Conservation (phyloP, 2,113 vertebrate genomes). For the Phalacrocorax carbo region DNA sequence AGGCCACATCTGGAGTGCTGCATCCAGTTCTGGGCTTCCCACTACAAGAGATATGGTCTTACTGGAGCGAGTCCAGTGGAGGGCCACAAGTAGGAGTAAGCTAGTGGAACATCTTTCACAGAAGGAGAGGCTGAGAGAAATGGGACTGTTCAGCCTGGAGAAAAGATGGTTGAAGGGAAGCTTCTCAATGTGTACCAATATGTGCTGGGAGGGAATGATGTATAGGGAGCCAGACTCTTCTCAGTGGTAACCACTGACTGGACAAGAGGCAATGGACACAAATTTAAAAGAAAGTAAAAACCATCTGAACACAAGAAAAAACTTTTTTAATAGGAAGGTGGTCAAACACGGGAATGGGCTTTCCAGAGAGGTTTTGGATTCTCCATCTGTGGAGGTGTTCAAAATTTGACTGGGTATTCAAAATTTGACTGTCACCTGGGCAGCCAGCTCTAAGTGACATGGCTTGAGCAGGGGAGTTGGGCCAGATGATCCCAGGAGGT, state of each 20-base stretch:
- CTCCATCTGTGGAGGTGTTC: not conserved
- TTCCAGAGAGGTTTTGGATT: not conserved
- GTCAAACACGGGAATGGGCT: not conserved
- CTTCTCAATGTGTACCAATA: not conserved
- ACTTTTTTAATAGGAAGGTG: not conserved
- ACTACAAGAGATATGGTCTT: not conserved
- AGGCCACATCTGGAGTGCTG: not conserved
- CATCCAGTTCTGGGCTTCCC: not conserved
- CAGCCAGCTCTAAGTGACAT: not conserved
- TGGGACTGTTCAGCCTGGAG: not conserved
- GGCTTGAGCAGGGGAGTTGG: not conserved
- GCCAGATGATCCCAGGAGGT: not conserved
- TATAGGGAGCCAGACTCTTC: not conserved
- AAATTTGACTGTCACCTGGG: not conserved
- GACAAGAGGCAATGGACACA: not conserved
- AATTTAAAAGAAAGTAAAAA: not conserved
- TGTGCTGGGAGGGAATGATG: not conserved
- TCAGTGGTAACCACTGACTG: not conserved
- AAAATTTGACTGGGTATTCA: not conserved
- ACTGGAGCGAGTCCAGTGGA: not conserved
- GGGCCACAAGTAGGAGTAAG: not conserved
- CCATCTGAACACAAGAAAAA: not conserved
- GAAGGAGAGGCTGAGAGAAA: not conserved
- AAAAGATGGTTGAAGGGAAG: not conserved
- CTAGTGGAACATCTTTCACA: not conserved